These are phyloP conservation scores for Cherax quadricarinatus DNA, from an alignment of 1,140 invertebrate genomes.

Conservation along the genomic window DNA sequence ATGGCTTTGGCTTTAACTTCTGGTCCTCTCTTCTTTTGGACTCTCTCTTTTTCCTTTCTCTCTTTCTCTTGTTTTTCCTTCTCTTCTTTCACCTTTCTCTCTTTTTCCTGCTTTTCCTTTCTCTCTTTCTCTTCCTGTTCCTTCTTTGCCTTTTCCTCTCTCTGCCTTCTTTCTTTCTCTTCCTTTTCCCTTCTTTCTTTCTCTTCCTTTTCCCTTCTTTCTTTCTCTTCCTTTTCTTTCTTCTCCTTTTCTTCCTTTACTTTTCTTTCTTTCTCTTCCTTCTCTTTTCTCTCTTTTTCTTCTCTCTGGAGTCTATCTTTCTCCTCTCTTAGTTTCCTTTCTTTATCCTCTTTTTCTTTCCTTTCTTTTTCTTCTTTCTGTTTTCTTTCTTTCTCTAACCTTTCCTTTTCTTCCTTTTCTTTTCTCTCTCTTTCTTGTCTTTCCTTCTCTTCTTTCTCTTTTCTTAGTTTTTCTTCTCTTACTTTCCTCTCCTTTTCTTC, in stretches of 20 bases:
- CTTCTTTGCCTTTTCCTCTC: background rate
- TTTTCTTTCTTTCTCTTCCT: background rate
- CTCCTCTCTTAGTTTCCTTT: background rate
- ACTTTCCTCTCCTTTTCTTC: background rate
- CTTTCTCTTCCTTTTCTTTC: background rate
- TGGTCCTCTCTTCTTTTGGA: background rate
- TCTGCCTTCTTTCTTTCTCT: background rate
- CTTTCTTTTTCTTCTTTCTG: background rate
- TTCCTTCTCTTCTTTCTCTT: background rate
- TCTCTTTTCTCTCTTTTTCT: background rate
- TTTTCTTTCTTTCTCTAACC: conserved; percentile 1
- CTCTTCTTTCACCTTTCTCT: background rate
- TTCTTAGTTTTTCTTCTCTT: background rate
- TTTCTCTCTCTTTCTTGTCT: background rate
- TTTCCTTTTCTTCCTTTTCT: background rate
- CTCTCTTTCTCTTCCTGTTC: background rate
- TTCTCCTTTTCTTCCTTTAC: background rate
- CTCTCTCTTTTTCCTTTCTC: background rate
- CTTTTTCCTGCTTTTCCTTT: background rate
- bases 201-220: background rate
- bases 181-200: conserved; percentile 2
- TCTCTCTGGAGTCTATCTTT: background rate
- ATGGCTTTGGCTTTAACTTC: background rate
- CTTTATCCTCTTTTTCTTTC: background rate
- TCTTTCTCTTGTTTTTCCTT: conserved; percentile 11